These are phyloP conservation scores for Cephus sareptanus DNA, from an alignment of 2,888 invertebrate genomes.

Conservation along the genomic window DNA sequence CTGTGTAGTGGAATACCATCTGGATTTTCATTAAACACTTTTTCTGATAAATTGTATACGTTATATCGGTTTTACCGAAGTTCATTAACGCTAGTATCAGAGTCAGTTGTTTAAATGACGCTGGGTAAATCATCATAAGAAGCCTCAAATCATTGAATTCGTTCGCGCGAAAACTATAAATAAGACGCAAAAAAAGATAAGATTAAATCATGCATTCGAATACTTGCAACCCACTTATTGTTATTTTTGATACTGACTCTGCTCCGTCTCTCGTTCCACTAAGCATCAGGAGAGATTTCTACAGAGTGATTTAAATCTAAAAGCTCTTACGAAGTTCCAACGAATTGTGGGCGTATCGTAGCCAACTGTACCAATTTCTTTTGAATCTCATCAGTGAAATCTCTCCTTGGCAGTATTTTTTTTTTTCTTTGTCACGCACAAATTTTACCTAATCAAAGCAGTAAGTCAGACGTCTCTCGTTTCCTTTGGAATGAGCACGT, in stretches of 20 bases:
- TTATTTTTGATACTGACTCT: background rate
- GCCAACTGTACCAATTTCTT: background rate
- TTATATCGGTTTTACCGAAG: background rate
- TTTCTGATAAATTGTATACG: background rate
- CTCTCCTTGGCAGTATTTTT: constrained; percentile 3
- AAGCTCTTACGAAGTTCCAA: background rate
- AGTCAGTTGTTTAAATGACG: background rate
- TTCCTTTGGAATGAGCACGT: constrained; percentile 23
- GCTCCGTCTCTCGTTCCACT: background rate
- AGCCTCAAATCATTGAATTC: background rate
- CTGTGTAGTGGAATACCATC: constrained; percentile 11
- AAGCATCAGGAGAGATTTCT: background rate
- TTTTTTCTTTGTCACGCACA: constrained; percentile 12
- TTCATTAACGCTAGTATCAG: background rate
- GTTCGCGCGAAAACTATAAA: background rate
- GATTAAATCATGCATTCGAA: background rate
- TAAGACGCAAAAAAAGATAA: background rate
- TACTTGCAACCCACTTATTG: background rate
- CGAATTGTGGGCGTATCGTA: background rate
- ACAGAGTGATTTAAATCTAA: background rate
- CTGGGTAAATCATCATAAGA: background rate
- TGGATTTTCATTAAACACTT: background rate
- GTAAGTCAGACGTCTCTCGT: constrained; percentile 29
- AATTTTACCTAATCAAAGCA: constrained; percentile 27
- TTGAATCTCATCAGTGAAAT: constrained; percentile 17